Conservation (phyloP, 2,797 vertebrate species). For the Varecia variegata region DNA sequence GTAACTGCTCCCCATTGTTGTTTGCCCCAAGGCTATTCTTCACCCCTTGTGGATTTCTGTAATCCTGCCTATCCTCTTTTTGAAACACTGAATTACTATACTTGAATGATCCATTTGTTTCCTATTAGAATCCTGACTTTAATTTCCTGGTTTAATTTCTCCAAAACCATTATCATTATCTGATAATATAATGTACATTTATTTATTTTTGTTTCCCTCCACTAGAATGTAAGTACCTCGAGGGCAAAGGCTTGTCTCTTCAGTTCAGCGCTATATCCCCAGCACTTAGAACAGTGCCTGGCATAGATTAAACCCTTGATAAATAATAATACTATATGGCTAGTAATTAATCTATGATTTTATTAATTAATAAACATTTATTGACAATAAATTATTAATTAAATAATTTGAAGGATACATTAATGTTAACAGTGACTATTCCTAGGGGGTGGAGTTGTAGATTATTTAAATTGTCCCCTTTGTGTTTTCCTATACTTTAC, state of each 20-base stretch:
- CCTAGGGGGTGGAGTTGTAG: neutral
- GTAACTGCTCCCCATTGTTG: neutral
- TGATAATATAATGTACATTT: neutral
- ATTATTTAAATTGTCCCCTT: neutral
- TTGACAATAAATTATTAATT: neutral
- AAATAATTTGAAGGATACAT: neutral
- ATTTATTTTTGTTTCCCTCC: neutral
- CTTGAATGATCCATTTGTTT: neutral
- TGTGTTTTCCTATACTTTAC: neutral
- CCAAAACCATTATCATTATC: neutral
- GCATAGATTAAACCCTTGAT: neutral
- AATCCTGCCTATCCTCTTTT: neutral
- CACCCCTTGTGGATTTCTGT: neutral
- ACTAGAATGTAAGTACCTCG: neutral
- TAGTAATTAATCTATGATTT: conserved; percentile 10
- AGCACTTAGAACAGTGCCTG: neutral
- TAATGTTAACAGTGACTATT: neutral
- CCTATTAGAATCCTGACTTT: neutral
- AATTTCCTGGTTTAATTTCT: neutral
- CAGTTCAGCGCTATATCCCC: neutral
- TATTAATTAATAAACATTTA: neutral
- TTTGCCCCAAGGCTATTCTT: neutral
- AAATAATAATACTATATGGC: neutral
- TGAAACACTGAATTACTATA: neutral
- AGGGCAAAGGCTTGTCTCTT: neutral